phyloP scores from a whole-genome alignment of 2,888 invertebrate species.

The Geotrupes spiniger region DNA sequence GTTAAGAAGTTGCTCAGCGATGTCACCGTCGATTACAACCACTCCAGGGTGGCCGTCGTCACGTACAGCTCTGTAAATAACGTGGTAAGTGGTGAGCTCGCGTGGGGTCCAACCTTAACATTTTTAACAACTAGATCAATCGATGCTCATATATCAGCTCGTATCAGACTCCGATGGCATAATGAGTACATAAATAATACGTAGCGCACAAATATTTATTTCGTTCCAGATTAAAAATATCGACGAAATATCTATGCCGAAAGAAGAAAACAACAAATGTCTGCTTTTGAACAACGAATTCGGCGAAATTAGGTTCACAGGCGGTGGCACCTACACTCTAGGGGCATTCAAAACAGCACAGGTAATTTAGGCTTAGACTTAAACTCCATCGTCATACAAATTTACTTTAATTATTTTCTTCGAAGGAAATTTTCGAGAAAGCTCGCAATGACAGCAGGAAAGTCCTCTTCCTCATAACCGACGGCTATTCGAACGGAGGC shows the following conservation, averaged over 20 bases:
- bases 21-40: slow-evolving; percentile 62
- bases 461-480: slow-evolving; percentile 66
- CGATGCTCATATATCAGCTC: too few relatives aligned
- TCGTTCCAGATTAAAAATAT: slow-evolving; percentile 47
- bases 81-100: slow-evolving; percentile 48
- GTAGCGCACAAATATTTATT: not conserved
- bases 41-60: slow-evolving; percentile 63
- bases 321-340: slow-evolving; percentile 67
- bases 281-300: slow-evolving; percentile 60
- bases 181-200: too few relatives aligned
- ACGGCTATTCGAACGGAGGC: slow-evolving; percentile 69
- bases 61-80: slow-evolving; percentile 62
- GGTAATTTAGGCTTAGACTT: slow-evolving; percentile 42
- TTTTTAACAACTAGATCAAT: too few relatives aligned
- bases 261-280: slow-evolving; percentile 61
- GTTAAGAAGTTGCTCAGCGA: slow-evolving; percentile 64
- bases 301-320: slow-evolving; percentile 59
- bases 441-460: slow-evolving; percentile 54
- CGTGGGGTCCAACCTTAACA: too few relatives aligned
- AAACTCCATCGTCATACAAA: too few relatives aligned
- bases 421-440: slow-evolving; percentile 53
- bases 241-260: slow-evolving; percentile 58
- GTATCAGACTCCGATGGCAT: too few relatives aligned
- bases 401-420: too few relatives aligned
- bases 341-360: slow-evolving; percentile 66